A percentile compares a stretch with the other conserved stretches of the same genome.
phyloP scores from a whole-genome alignment of 1,140 invertebrate genomes.

The Drosophila melanica region DNA sequence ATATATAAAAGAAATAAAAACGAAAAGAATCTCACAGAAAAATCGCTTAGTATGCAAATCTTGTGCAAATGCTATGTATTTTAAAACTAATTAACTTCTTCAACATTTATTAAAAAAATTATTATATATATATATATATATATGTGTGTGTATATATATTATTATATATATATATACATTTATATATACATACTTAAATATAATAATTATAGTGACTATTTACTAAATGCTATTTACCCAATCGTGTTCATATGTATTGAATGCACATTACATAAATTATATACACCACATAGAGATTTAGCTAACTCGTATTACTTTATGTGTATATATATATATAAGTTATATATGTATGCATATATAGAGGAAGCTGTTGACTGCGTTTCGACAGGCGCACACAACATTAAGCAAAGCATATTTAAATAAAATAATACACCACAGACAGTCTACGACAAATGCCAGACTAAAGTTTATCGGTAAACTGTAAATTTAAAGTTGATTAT shows the following conservation, averaged over 20 bases:
- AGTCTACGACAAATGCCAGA: slow-evolving; percentile 10
- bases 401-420: not conserved
- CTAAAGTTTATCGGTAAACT: slow-evolving; percentile 57
- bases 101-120: slow-evolving; percentile 64
- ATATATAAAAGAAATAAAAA: slow-evolving; percentile 18
- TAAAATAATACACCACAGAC: slow-evolving; percentile 16
- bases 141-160: too few species aligned
- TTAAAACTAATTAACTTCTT: slow-evolving; percentile 71
- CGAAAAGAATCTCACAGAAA: slow-evolving; percentile 37
- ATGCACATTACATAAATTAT: slow-evolving; percentile 62
- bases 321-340: slow-evolving; percentile 40
- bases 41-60: slow-evolving; percentile 39
- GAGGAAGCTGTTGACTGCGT: not conserved
- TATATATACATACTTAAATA: slow-evolving; percentile 19
- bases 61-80: slow-evolving; percentile 51
- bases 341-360: slow-evolving; percentile 2
- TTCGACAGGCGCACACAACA: too few species aligned
- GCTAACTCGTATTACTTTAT: slow-evolving; percentile 8
- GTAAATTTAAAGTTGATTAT: slow-evolving; percentile 54
- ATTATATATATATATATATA: slow-evolving; percentile 24
- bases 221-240: slow-evolving; percentile 73
- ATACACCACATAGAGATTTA: slow-evolving; percentile 28
- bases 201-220: slow-evolving; percentile 80
- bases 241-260: slow-evolving; percentile 71
- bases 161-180: too few species aligned